Percentiles rank a stretch among this genome's conserved stretches.
These are phyloP conservation scores for Rhinichthys klamathensis DNA, from an alignment of 2,113 vertebrate species.

Conservation along the genomic window DNA sequence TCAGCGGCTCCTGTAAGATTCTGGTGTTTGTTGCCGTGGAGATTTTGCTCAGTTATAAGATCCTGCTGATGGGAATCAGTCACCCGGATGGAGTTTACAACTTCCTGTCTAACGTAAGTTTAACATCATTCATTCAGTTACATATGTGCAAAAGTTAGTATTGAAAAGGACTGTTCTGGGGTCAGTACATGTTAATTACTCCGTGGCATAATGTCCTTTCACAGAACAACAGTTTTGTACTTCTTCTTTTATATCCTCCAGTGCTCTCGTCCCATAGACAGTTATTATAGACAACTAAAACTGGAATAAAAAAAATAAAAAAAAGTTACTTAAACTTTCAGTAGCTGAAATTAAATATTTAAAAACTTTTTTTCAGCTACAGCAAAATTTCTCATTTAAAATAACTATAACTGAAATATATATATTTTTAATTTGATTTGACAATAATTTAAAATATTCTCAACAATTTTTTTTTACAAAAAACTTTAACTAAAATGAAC, in stretches of 20 bases:
- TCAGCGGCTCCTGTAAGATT: slow-evolving; percentile 98
- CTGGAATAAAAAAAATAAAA: too few species aligned
- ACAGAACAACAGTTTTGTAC: neutral
- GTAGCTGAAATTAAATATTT: too few species aligned
- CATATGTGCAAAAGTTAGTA: neutral
- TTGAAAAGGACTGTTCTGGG: neutral
- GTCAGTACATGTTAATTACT: neutral
- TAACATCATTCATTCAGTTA: neutral
- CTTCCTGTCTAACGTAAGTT: slow-evolving; percentile 91
- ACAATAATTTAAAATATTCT: too few species aligned
- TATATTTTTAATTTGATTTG: too few species aligned
- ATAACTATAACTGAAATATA: too few species aligned
- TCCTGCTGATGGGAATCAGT: slow-evolving; percentile 86
- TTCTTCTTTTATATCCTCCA: neutral
- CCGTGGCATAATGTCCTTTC: neutral
- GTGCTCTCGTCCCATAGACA: neutral
- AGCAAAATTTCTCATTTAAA: too few species aligned
- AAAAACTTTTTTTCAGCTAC: too few species aligned
- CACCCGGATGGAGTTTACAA: slow-evolving; percentile 82
- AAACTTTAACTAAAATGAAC: too few species aligned
- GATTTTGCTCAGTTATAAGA: slow-evolving; percentile 94
- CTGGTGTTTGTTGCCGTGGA: slow-evolving; percentile 95
- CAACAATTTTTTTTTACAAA: too few species aligned
- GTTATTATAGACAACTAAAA: too few species aligned
- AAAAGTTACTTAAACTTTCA: too few species aligned